These are phyloP conservation scores for Stramonita haemastoma DNA, from an alignment of 2,888 invertebrate genomes.

Conservation along the genomic window DNA sequence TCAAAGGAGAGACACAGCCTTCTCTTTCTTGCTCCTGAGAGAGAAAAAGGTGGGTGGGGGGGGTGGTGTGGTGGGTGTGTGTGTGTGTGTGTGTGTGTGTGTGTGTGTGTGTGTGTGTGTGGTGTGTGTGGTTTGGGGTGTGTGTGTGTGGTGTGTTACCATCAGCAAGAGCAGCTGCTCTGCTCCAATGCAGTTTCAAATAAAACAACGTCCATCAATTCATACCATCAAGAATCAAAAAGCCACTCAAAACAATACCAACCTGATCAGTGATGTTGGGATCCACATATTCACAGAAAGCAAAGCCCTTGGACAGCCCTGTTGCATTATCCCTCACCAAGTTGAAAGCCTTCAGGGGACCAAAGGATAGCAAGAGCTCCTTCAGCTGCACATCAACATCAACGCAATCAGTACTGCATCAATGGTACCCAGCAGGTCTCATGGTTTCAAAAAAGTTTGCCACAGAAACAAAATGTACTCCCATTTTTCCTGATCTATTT, in stretches of 20 bases:
- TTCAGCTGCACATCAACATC: constrained; percentile 86
- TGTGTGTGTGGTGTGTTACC: too few relatives aligned
- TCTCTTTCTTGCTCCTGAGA: too few relatives aligned
- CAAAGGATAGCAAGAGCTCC: constrained; percentile 98
- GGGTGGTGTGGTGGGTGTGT: too few relatives aligned
- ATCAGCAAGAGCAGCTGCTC: too few relatives aligned
- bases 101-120: too few relatives aligned
- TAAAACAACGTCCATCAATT: background rate
- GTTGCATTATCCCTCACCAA: constrained; percentile 98
- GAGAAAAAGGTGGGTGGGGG: too few relatives aligned
- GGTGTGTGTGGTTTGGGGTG: too few relatives aligned
- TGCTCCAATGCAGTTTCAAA: background rate
- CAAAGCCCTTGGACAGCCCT: constrained; percentile 98
- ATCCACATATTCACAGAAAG: constrained; percentile 99
- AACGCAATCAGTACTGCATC: too few relatives aligned
- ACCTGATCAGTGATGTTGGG: constrained; percentile 98
- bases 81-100: too few relatives aligned
- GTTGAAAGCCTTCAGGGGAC: constrained; percentile 98
- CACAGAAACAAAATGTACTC: background rate
- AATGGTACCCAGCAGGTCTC: too few relatives aligned
- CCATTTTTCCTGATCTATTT: too few relatives aligned
- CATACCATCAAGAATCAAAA: background rate
- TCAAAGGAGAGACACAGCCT: too few relatives aligned
- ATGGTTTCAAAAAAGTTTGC: background rate
- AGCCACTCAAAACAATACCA: constrained; percentile 53